Evolutionary conservation across 2,797 vertebrate genomes (phyloP), one percentile per base, ranked within the genome.

Genomic region (Diceros bicornis): DNA sequence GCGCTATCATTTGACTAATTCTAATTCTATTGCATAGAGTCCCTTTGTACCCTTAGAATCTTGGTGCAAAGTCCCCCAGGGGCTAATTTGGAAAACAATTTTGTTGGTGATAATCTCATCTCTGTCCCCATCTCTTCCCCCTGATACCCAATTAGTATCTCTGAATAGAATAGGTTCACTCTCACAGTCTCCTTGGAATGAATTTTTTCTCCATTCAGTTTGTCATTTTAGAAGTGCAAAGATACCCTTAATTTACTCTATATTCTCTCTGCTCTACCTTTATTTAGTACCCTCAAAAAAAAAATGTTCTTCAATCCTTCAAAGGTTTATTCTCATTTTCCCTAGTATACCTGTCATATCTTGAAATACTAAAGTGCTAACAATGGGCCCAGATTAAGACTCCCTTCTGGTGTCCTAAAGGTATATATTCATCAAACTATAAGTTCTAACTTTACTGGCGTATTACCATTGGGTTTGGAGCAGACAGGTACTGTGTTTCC

Each of bases 101-200:
- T 95, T 44, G 50, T 74, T 77, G n/a, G 55, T 75, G 50, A 64
- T 75, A 29, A 86, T 89, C 61, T 92, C 62, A 61, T 78, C 21
- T 94, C 64, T 61, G 47, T 50, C 52, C 27, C 37, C 6, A 1
- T 44, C 14, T 75, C 47, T 86, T 95, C 6, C n/a, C 20, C 23
- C 13, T 4, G 41, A 72, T 34, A 69, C 13, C 37, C 17, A 93
- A 25, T 66, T 93, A 87, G 32, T 57, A 37, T 93, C 82, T 18
- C 32, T 47, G 52, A 37, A n/a, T 52, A 69, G 18, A 93, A 68
- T 55, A 29, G 55, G 37, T 34, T 20, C 6, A n/a, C 64, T 47
- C 37, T 29, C 52, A n/a, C 4, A 23, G 68, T 91, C 41, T 78
- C 23, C 32, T 85, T n/a, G n/a, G 16, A 77, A 57, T 50, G 34